These are phyloP conservation scores for Scaptomyza polygonia DNA, from an alignment of 2,888 invertebrate species.

Conservation along the genomic window DNA sequence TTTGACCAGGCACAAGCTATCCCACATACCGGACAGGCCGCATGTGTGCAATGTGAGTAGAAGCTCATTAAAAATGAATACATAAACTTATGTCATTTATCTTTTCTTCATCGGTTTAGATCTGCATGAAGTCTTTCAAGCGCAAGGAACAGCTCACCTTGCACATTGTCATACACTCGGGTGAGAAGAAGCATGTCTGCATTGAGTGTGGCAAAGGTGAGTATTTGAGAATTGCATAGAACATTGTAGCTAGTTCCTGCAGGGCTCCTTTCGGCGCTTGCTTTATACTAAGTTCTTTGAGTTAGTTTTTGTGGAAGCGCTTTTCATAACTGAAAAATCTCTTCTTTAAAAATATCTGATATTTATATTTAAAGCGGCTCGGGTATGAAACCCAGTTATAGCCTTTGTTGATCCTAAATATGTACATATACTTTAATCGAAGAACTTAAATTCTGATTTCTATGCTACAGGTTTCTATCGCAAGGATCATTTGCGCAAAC, in stretches of 20 bases:
- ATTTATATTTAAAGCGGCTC: no score
- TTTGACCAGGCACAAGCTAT: conserved; percentile 93
- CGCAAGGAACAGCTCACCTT: conserved; percentile 94
- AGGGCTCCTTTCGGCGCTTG: no score
- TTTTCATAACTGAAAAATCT: no score
- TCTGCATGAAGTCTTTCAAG: conserved; percentile 94
- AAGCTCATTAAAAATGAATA: background rate
- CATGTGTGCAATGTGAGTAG: conserved; percentile 90
- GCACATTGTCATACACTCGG: conserved; percentile 95
- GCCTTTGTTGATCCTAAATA: background rate
- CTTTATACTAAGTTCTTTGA: no score
- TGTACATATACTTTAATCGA: background rate
- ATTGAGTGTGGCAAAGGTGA: conserved; percentile 93
- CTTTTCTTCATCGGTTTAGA: conserved; percentile 64
- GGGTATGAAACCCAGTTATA: no score
- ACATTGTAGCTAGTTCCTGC: no score
- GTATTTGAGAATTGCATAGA: conserved; percentile 7
- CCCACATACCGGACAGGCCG: conserved; percentile 94
- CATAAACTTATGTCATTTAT: background rate
- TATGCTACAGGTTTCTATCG: conserved; percentile 89
- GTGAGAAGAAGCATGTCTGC: conserved; percentile 94
- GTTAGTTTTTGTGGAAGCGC: no score
- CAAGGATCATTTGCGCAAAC: conserved; percentile 94
- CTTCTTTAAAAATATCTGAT: no score
- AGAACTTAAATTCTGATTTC: background rate